Evolutionary conservation across 2,888 invertebrate genomes (phyloP).

Genomic region (Galeopsomyia nigrocyanea): DNA sequence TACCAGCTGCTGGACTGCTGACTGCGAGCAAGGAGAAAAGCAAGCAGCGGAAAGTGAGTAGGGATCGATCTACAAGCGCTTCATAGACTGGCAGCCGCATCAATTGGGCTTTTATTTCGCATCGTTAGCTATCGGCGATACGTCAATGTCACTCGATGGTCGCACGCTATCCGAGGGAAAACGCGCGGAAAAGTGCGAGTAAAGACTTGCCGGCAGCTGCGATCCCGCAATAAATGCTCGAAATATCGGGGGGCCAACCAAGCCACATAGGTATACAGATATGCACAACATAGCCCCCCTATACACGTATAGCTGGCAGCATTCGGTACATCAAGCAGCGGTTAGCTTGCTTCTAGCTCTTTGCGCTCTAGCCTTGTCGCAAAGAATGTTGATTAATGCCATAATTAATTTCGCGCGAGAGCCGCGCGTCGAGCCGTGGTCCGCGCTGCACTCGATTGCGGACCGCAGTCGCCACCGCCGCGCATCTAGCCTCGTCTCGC

Average conservation of each 20-base stretch:
- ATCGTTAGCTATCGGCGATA: not conserved
- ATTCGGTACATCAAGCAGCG: too few species aligned
- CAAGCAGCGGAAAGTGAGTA: not conserved
- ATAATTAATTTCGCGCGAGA: slow-evolving; percentile 59
- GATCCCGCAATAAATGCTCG: too few species aligned
- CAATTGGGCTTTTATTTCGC: not conserved
- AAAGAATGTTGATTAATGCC: slow-evolving; percentile 61
- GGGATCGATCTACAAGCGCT: not conserved
- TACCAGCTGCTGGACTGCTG: too few species aligned
- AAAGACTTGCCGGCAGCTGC: not conserved
- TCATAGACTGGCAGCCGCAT: not conserved
- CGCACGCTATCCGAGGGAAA: not conserved
- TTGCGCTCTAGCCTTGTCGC: too few species aligned
- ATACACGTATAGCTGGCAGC: too few species aligned
- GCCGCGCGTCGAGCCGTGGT: too few species aligned
- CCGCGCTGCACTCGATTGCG: too few species aligned
- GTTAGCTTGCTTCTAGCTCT: not conserved
- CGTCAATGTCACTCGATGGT: not conserved
- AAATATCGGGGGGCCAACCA: slow-evolving; percentile 33
- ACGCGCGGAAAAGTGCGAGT: too few species aligned
- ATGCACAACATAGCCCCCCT: slow-evolving; percentile 3
- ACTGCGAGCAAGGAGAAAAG: too few species aligned
- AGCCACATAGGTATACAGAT: slow-evolving; percentile 4
- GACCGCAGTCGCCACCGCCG: too few species aligned
- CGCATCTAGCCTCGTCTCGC: too few species aligned